These are phyloP conservation scores for Enteromius trimaculatus DNA, from an alignment of 2,797 vertebrate genomes.

Conservation along the genomic window DNA sequence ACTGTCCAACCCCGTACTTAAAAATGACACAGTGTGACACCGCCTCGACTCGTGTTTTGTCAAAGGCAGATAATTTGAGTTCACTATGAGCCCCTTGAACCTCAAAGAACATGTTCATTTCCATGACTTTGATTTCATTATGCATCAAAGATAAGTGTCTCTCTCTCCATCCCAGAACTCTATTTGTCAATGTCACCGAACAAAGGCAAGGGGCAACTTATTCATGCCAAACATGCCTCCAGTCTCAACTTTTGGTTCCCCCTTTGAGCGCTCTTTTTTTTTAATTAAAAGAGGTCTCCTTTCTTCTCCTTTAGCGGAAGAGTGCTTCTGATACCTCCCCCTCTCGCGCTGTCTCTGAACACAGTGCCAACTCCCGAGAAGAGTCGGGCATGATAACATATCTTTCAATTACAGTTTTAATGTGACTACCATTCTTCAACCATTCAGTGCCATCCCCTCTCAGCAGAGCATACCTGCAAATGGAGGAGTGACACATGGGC, in stretches of 20 bases:
- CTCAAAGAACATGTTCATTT: slow-evolving; percentile 82
- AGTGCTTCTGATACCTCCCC: slow-evolving; percentile 75
- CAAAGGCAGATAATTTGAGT: slow-evolving; percentile 76
- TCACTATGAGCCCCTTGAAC: slow-evolving; percentile 76
- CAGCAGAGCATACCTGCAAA: slow-evolving; percentile 72
- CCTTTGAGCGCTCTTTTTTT: slow-evolving; percentile 68
- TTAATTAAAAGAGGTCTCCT: slow-evolving; percentile 78
- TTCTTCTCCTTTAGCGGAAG: slow-evolving; percentile 69
- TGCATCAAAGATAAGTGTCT: slow-evolving; percentile 83
- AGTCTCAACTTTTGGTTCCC: slow-evolving; percentile 78
- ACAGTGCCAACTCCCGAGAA: slow-evolving; percentile 68
- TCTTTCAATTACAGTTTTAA: slow-evolving; percentile 87
- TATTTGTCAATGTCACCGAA: slow-evolving; percentile 84
- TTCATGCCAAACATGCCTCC: slow-evolving; percentile 84
- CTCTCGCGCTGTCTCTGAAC: slow-evolving; percentile 46
- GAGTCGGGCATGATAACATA: slow-evolving; percentile 80
- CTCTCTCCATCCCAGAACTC: slow-evolving; percentile 72
- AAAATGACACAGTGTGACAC: slow-evolving; percentile 66
- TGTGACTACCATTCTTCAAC: slow-evolving; percentile 77
- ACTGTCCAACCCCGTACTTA: slow-evolving; percentile 6
- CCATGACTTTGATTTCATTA: slow-evolving; percentile 83
- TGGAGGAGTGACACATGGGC: slow-evolving; percentile 73
- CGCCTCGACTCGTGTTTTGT: slow-evolving; percentile 65
- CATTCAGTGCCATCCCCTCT: slow-evolving; percentile 67
- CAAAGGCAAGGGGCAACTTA: slow-evolving; percentile 79